Base-by-base conservation (phyloP, 2,797 vertebrate species). In the Anomalospiza imberbis region DNA sequence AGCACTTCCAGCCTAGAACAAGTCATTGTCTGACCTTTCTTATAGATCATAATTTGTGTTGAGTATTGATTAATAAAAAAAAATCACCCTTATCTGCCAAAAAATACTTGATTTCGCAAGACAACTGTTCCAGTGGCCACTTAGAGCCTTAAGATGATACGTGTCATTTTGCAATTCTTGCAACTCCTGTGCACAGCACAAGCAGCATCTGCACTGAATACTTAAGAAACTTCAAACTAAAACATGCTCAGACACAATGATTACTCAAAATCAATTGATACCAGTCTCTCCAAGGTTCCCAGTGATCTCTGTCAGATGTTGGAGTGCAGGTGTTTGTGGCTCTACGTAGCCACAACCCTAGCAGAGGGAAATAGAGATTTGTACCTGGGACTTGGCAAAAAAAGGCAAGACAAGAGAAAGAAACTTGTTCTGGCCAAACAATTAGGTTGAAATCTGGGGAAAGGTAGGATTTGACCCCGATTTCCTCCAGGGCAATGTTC, bases 261-360 rank as follows among this genome's bases (percentile, higher is more conserved):
- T 45, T 72, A 10, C 31, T 58, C 28, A 38, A 71, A 91, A 70
- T 36, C 11, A 13, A 4, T 9, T 34, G 38, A 48, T 48, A 13
- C 13, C 12, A n/a, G 6, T 44, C 31, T 72, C 28, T 82, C 17
- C 13, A 28, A 7, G 17, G 9, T 25, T 76, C 12, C 32, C 26
- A 54, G 54, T 44, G n/a, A 28, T 40, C 17, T 61, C 5, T 53
- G 72, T 25, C 44, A 85, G 13, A 38, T 87, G 61, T 47, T 50
- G 42, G 31, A 20, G 13, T 42, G 13, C 19, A 15, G 19, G 13
- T 62, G n/a, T 66, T 55, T 19, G 9, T 53, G 73, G 17, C 21
- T 72, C 51, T 40, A 22, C 0, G 0, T 31, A 47, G 38, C 21
- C 0, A 0, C 53, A 34, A 47, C 11, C 22, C 7, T 19, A 36